Conservation (phyloP, 2,797 vertebrate genomes). For the Chiloscyllium punctatum region DNA sequence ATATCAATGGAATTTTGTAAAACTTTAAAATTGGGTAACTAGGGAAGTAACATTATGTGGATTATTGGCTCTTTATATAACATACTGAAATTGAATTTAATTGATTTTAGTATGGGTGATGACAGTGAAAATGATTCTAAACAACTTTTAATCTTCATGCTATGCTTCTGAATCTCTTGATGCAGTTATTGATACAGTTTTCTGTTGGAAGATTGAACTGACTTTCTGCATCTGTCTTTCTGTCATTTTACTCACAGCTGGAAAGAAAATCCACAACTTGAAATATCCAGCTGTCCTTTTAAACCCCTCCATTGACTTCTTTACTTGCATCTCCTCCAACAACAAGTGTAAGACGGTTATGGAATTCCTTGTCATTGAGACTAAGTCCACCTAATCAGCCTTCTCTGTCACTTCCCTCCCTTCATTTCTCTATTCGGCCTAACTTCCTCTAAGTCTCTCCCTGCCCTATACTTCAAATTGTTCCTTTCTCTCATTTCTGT, state of each 20-base stretch:
- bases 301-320: not conserved
- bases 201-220: not conserved
- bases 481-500: not conserved
- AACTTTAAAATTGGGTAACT: not conserved
- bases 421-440: too few relatives aligned
- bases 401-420: not conserved
- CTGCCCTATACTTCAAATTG: not conserved
- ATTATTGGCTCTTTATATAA: not conserved
- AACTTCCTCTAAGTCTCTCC: not conserved
- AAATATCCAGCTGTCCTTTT: not conserved
- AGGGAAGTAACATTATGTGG: not conserved
- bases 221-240: not conserved
- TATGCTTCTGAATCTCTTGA: not conserved
- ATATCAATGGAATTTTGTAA: not conserved
- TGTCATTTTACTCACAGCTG: not conserved
- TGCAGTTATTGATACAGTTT: not conserved
- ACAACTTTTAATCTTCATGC: not conserved
- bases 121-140: not conserved
- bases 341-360: not conserved
- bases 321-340: not conserved
- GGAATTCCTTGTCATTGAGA: not conserved
- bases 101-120: not conserved
- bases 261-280: not conserved
- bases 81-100: not conserved
- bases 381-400: not conserved